Percentiles rank a stretch among this genome's conserved stretches.
These are phyloP conservation scores for Aulostomus chinensis DNA, from an alignment of 2,797 vertebrate species.

Conservation along the genomic window DNA sequence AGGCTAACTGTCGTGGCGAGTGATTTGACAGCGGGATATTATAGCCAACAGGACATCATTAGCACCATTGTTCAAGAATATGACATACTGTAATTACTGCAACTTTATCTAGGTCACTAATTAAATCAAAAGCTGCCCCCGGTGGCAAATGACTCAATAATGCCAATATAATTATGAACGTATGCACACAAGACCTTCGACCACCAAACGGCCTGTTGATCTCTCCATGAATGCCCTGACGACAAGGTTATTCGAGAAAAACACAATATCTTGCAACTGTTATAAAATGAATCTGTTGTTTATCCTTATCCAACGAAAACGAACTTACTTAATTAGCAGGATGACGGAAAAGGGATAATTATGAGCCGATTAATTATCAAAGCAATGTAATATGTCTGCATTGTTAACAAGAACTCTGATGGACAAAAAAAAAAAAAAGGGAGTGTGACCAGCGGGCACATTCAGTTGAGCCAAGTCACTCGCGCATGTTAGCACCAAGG, in stretches of 20 bases:
- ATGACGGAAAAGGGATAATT: too few relatives aligned
- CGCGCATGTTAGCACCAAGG: too few relatives aligned
- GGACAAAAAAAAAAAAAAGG: too few relatives aligned
- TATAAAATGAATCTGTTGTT: neutral
- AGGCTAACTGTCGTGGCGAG: constrained; percentile 60
- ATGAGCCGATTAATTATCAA: too few relatives aligned
- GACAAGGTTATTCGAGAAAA: constrained; percentile 4
- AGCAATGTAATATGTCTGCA: too few relatives aligned
- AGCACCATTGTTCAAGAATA: constrained; percentile 89
- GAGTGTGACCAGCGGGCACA: too few relatives aligned
- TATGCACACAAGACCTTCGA: constrained; percentile 66
- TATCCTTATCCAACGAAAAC: neutral
- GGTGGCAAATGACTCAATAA: constrained; percentile 85
- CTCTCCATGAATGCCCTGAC: constrained; percentile 43
- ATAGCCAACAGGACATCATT: constrained; percentile 85
- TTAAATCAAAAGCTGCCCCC: constrained; percentile 87
- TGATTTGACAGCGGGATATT: constrained; percentile 84
- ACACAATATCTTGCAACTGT: too few relatives aligned
- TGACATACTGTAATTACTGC: constrained; percentile 90
- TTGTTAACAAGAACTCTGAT: too few relatives aligned
- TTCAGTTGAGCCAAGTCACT: too few relatives aligned
- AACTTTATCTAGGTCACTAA: constrained; percentile 89
- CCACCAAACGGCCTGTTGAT: constrained; percentile 24
- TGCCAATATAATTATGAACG: constrained; percentile 87
- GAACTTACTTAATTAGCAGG: too few relatives aligned